These are phyloP conservation scores for Antheraea assamensis DNA, from an alignment of 2,888 invertebrate species.

Conservation along the genomic window DNA sequence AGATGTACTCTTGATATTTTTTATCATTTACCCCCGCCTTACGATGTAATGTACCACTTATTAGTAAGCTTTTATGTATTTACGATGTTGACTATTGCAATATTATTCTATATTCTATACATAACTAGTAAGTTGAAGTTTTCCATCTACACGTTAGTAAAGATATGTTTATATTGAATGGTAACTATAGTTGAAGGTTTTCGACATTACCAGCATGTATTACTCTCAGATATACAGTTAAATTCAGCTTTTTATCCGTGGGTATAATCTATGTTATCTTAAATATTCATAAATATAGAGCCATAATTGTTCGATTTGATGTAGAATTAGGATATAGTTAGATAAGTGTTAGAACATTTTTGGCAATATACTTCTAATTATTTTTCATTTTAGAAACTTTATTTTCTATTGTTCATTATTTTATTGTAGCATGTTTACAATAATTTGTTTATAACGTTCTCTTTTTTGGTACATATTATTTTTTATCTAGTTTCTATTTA, in stretches of 20 bases:
- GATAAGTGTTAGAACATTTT: conserved; percentile 69
- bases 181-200: conserved; percentile 24
- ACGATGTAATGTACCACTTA: conserved; percentile 57
- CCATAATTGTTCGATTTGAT: conserved; percentile 66
- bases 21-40: conserved; percentile 74
- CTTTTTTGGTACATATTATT: conserved; percentile 26
- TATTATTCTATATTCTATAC: conserved; percentile 59
- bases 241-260: conserved; percentile 25
- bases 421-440: conserved; percentile 10
- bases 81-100: conserved; percentile 79
- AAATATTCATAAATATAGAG: conserved; percentile 48
- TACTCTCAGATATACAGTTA: conserved; percentile 15
- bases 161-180: conserved; percentile 17
- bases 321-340: conserved; percentile 64
- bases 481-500: conserved; percentile 34
- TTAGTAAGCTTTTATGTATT: conserved; percentile 76
- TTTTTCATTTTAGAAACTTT: conserved; percentile 22
- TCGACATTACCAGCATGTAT: background rate
- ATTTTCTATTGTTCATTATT: conserved; percentile 18
- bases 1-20: conserved; percentile 65
- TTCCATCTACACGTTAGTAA: conserved; percentile 34
- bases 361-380: conserved; percentile 36
- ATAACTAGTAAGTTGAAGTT: conserved; percentile 31
- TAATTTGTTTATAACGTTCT: conserved; percentile 24
- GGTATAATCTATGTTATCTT: conserved; percentile 30